phyloP scores from a whole-genome alignment of 1,140 invertebrate species.

The Drosophila orosa region DNA sequence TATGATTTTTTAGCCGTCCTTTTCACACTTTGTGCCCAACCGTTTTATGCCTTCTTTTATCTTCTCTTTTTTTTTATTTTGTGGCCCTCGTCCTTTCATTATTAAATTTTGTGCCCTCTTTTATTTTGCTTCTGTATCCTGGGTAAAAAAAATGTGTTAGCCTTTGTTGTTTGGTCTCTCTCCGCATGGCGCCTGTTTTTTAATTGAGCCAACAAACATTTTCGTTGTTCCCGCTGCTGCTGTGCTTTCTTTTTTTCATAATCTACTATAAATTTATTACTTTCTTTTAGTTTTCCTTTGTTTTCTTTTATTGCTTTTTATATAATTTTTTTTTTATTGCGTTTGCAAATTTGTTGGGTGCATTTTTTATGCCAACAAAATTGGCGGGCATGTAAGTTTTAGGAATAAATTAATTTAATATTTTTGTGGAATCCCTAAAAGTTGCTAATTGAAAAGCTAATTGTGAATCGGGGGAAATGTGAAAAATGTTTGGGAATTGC shows the following conservation, averaged over 20 bases:
- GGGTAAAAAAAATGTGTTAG: slow-evolving; percentile 68
- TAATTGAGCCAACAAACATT: slow-evolving; percentile 60
- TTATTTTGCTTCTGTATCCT: slow-evolving; percentile 34
- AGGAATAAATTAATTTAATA: slow-evolving; percentile 51
- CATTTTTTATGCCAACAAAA: slow-evolving; percentile 1
- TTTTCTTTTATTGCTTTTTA: slow-evolving; percentile 49
- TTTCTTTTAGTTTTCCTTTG: slow-evolving; percentile 43
- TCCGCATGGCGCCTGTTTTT: slow-evolving; percentile 46
- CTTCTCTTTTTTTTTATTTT: slow-evolving; percentile 16
- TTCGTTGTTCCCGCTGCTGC: slow-evolving; percentile 6
- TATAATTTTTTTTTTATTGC: slow-evolving; percentile 33
- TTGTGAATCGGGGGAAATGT: slow-evolving; percentile 8
- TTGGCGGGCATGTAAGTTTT: slow-evolving; percentile 30
- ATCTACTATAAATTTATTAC: slow-evolving; percentile 75
- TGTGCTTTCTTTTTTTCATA: slow-evolving; percentile 60
- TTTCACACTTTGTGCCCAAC: slow-evolving; percentile 31
- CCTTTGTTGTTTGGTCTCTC: slow-evolving; percentile 62
- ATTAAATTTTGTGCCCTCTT: slow-evolving; percentile 72
- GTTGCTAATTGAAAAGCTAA: slow-evolving; percentile 45
- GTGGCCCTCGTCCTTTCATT: slow-evolving; percentile 52
- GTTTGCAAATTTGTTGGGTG: slow-evolving; percentile 1
- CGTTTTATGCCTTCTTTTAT: slow-evolving; percentile 28
- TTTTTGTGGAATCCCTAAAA: slow-evolving; percentile 21
- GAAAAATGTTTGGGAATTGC: slow-evolving; percentile 1
- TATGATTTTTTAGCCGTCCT: slow-evolving; percentile 38